Conservation (phyloP, 2,888 invertebrate species). For the Philhelius pedissequus region DNA sequence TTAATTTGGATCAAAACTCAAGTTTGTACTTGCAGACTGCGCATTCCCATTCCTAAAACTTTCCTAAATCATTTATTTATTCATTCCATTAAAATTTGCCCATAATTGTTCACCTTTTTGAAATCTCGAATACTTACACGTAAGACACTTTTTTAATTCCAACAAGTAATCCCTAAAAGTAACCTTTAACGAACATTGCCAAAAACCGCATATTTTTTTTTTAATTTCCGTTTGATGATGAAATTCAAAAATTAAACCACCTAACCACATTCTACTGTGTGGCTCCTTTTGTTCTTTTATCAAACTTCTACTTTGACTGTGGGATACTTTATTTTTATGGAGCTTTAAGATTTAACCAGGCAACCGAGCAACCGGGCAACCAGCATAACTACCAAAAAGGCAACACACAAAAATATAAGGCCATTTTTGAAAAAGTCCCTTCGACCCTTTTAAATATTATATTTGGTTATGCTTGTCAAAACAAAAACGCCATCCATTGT, state of each 20-base stretch:
- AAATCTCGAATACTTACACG: not conserved
- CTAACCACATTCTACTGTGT: not conserved
- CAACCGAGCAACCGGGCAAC: too few relatives aligned
- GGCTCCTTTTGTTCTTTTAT: not conserved
- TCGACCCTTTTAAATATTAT: not conserved
- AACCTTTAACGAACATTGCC: not conserved
- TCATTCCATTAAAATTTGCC: too few relatives aligned
- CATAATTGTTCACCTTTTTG: not conserved
- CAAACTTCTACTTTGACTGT: not conserved
- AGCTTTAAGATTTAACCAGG: not conserved
- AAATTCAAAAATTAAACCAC: not conserved
- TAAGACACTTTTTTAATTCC: not conserved
- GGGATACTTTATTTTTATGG: not conserved
- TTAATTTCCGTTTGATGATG: conserved; percentile 10
- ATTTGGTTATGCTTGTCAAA: not conserved
- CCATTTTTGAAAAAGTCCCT: not conserved
- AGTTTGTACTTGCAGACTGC: too few relatives aligned
- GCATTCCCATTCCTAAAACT: too few relatives aligned
- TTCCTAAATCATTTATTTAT: too few relatives aligned
- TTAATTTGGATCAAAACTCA: too few relatives aligned
- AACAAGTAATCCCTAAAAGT: not conserved
- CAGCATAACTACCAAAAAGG: not conserved
- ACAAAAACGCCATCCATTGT: conserved; percentile 12
- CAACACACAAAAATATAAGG: not conserved
- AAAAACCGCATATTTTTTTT: not conserved